A percentile compares a stretch with the other conserved stretches of the same genome.
Conservation (phyloP, 1,140 invertebrate genomes). For the Drosophila hydei region DNA sequence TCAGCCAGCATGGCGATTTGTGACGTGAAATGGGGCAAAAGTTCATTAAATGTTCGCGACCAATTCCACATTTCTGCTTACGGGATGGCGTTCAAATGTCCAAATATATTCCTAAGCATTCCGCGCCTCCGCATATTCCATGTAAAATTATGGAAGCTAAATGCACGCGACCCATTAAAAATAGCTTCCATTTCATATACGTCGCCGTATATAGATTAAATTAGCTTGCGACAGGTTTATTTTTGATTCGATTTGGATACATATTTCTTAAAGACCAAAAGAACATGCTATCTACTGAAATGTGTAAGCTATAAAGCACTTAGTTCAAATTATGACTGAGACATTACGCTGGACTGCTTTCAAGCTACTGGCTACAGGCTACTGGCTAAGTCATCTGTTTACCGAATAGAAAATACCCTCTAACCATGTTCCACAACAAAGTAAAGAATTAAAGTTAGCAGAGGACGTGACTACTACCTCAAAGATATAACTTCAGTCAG, state of each 20-base stretch:
- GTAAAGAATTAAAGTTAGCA: background rate
- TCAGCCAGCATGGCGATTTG: constrained; percentile 47
- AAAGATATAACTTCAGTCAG: background rate
- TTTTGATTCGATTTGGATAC: background rate
- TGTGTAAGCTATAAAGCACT: too few relatives aligned
- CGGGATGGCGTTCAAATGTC: constrained; percentile 11
- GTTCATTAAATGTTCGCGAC: constrained; percentile 63
- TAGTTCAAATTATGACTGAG: too few relatives aligned
- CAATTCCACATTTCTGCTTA: constrained; percentile 23
- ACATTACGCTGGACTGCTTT: too few relatives aligned
- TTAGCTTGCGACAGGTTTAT: background rate
- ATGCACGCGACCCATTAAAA: constrained; percentile 9
- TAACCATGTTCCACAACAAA: too few relatives aligned
- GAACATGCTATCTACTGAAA: too few relatives aligned
- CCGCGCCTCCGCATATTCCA: constrained; percentile 19
- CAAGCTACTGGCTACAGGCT: too few relatives aligned
- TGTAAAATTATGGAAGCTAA: constrained; percentile 9
- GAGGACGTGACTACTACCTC: background rate
- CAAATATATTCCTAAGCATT: constrained; percentile 24
- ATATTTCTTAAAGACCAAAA: background rate
- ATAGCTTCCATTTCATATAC: constrained; percentile 9
- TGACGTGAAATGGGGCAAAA: constrained; percentile 75
- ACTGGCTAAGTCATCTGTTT: too few relatives aligned
- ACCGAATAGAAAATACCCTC: too few relatives aligned
- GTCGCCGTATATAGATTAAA: background rate